phyloP scores from a whole-genome alignment of 2,888 invertebrate genomes.

The Drosophila prostipennis region DNA sequence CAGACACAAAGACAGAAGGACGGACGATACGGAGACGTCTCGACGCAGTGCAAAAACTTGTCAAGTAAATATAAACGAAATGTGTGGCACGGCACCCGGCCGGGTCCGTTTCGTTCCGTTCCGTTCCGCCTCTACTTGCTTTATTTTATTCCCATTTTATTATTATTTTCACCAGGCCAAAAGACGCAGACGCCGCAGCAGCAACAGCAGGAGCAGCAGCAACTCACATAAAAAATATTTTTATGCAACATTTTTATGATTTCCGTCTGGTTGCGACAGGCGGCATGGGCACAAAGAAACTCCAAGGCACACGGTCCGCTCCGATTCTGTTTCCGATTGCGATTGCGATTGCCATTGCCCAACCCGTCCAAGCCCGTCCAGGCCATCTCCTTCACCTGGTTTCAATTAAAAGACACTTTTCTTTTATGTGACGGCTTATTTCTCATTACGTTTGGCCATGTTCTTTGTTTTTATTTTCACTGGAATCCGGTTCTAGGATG shows the following conservation, averaged over 20 bases:
- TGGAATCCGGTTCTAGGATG: slow-evolving; percentile 23
- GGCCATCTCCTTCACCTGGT: slow-evolving; percentile 68
- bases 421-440: slow-evolving; percentile 60
- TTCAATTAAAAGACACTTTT: slow-evolving; percentile 76
- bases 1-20: slow-evolving; percentile 32
- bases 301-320: slow-evolving; percentile 26
- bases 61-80: slow-evolving; percentile 77
- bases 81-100: slow-evolving; percentile 68
- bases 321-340: neutral
- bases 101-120: slow-evolving; percentile 34
- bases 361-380: slow-evolving; percentile 13
- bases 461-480: slow-evolving; percentile 39
- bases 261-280: slow-evolving; percentile 68
- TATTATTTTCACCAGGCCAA: slow-evolving; percentile 64
- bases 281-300: slow-evolving; percentile 43
- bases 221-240: slow-evolving; percentile 71
- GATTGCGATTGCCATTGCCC: neutral
- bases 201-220: slow-evolving; percentile 13
- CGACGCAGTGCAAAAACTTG: slow-evolving; percentile 71
- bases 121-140: slow-evolving; percentile 54
- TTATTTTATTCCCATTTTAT: slow-evolving; percentile 76
- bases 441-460: slow-evolving; percentile 66
- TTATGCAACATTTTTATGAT: slow-evolving; percentile 78
- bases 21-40: slow-evolving; percentile 38
- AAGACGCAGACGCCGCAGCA: slow-evolving; percentile 42